Percentiles rank a stretch among this genome's conserved stretches.
Evolutionary conservation across 1,140 invertebrate genomes (phyloP).

Genomic region (Lineus longissimus): DNA sequence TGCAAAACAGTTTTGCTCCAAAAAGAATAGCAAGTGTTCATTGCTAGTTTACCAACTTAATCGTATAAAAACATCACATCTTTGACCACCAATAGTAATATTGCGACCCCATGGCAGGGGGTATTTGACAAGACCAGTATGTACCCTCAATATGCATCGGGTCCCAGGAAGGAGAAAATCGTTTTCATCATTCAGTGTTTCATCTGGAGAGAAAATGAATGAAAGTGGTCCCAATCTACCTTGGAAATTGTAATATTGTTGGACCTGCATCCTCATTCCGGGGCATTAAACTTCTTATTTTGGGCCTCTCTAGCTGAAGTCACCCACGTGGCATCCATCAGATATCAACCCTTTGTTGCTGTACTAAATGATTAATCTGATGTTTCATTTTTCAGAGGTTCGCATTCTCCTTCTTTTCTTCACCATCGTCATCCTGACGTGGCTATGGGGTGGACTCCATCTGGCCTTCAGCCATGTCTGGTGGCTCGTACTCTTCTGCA

Average conservation of each 20-base stretch:
- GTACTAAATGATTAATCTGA: too few species aligned
- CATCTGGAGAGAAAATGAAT: background rate
- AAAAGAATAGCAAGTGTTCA: background rate
- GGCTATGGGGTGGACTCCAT: constrained; percentile 47
- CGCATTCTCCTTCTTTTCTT: constrained; percentile 37
- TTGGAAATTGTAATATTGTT: background rate
- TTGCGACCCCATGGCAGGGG: too few species aligned
- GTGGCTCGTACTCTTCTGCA: constrained; percentile 46
- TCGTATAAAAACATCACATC: too few species aligned
- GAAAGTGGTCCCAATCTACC: too few species aligned
- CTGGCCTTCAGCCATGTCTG: constrained; percentile 44
- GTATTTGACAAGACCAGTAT: too few species aligned
- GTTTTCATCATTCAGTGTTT: too few species aligned
- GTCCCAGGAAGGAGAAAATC: too few species aligned
- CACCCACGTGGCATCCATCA: background rate
- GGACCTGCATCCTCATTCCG: background rate
- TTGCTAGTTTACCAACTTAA: too few species aligned
- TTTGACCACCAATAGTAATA: background rate
- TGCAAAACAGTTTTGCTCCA: background rate
- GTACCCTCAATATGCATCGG: too few species aligned
- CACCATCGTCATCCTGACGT: constrained; percentile 33
- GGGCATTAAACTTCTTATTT: background rate
- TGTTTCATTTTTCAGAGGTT: constrained; percentile 46
- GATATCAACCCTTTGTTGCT: too few species aligned
- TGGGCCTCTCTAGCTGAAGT: background rate